Percentiles rank a stretch among this genome's conserved stretches.
phyloP scores from a whole-genome alignment of 2,113 vertebrate species.

The Anser brachyrhynchus region DNA sequence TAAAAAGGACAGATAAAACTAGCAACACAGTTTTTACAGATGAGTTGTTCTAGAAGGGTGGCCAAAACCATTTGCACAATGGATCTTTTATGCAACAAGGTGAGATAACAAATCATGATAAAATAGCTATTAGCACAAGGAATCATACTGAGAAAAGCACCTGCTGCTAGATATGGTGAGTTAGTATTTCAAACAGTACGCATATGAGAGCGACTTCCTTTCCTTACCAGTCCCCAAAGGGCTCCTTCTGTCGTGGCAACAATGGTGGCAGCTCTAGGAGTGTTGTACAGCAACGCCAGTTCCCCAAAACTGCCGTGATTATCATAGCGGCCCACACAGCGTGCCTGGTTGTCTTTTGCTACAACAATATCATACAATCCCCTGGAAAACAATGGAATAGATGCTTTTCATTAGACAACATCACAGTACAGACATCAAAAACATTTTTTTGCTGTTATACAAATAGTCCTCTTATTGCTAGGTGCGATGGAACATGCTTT shows the following conservation, averaged over 20 bases:
- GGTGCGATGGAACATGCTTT: neutral
- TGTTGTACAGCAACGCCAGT: constrained; percentile 98
- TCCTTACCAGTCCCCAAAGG: constrained; percentile 95
- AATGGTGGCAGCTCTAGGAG: constrained; percentile 96
- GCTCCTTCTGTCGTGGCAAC: constrained; percentile 91
- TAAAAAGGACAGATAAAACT: constrained; percentile 10
- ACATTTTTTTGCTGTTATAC: neutral
- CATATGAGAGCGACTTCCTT: neutral
- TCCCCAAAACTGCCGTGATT: constrained; percentile 98
- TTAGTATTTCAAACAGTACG: neutral
- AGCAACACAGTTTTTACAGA: neutral
- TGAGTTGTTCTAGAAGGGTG: constrained; percentile 12
- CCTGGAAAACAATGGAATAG: constrained; percentile 75
- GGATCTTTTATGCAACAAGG: neutral
- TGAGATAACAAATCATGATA: constrained; percentile 1
- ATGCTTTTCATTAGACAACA: constrained; percentile 39
- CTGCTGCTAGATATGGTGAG: fast-evolving
- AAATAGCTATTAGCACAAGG: neutral
- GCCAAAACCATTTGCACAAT: constrained; percentile 5
- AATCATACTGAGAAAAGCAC: neutral
- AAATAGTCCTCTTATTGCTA: neutral
- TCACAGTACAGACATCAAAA: constrained; percentile 13
- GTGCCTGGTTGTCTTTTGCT: constrained; percentile 82
- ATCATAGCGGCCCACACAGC: constrained; percentile 91
- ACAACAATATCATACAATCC: constrained; percentile 94